Conservation (phyloP, 2,797 vertebrate genomes). For the Picus viridis region DNA sequence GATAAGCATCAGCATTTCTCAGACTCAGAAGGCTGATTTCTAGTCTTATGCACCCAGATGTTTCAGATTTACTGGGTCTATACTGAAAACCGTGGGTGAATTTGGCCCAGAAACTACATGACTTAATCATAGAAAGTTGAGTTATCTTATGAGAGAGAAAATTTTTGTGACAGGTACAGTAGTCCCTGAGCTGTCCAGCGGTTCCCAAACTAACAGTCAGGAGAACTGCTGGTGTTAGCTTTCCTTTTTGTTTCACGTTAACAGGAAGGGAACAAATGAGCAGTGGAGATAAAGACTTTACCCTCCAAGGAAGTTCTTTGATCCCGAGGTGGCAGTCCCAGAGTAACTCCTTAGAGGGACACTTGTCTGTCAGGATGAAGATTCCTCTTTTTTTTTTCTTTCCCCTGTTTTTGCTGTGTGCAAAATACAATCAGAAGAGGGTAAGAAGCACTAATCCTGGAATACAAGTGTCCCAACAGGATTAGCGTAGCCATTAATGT, state of each 20-base stretch:
- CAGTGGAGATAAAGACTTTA: conserved; percentile 27
- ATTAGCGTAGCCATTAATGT: neutral
- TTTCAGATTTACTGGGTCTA: neutral
- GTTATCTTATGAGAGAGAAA: neutral
- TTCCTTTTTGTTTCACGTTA: neutral
- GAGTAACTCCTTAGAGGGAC: neutral
- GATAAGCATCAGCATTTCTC: neutral
- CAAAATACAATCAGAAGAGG: neutral
- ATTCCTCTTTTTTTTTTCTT: neutral
- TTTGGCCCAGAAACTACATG: conserved; percentile 3
- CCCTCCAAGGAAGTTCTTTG: conserved; percentile 28
- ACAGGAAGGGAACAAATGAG: conserved; percentile 28
- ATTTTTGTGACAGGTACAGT: neutral
- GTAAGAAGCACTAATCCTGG: neutral
- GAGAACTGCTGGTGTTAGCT: neutral
- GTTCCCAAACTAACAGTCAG: neutral
- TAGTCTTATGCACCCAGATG: neutral
- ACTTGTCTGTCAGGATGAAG: neutral
- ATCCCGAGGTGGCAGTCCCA: neutral
- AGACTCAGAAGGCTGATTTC: neutral
- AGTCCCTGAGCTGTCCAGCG: neutral
- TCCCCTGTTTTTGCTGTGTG: neutral
- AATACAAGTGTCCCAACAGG: neutral
- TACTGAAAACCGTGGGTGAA: neutral
- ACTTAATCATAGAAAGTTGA: neutral